Conservation (phyloP, 2,113 vertebrate species). For the Oreochromis tanganicae region DNA sequence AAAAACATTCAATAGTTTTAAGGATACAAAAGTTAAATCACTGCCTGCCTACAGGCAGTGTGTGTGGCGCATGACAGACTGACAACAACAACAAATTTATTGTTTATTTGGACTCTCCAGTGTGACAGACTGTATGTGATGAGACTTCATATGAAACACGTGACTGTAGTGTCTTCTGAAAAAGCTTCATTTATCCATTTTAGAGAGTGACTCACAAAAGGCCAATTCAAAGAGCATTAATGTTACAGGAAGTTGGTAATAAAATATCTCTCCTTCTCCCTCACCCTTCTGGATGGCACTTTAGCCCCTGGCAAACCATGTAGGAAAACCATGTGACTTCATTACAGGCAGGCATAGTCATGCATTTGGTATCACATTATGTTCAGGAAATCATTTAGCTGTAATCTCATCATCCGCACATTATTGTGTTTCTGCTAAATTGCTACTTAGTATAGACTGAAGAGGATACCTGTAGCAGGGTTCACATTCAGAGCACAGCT, state of each 20-base stretch:
- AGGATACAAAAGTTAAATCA: not conserved
- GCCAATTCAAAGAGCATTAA: not conserved
- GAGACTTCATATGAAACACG: not conserved
- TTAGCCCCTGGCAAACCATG: not conserved
- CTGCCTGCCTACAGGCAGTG: not conserved
- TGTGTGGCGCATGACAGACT: not conserved
- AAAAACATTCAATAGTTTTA: not conserved
- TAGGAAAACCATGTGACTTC: not conserved
- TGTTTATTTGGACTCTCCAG: not conserved
- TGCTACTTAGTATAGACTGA: not conserved
- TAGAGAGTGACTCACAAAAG: not conserved
- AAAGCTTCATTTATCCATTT: not conserved
- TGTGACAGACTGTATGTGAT: not conserved
- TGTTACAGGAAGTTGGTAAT: not conserved
- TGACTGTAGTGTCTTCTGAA: not conserved
- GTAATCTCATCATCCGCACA: not conserved
- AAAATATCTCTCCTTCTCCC: not conserved
- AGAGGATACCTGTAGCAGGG: not conserved
- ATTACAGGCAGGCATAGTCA: not conserved
- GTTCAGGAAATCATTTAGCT: not conserved
- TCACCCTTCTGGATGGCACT: not conserved
- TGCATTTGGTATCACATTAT: not conserved
- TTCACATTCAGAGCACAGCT: not conserved
- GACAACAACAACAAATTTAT: not conserved
- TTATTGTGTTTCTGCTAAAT: not conserved